Evolutionary conservation across 2,797 vertebrate genomes (phyloP), one percentile per base, ranked within the genome.

Genomic region (Coccyzus lansbergi): DNA sequence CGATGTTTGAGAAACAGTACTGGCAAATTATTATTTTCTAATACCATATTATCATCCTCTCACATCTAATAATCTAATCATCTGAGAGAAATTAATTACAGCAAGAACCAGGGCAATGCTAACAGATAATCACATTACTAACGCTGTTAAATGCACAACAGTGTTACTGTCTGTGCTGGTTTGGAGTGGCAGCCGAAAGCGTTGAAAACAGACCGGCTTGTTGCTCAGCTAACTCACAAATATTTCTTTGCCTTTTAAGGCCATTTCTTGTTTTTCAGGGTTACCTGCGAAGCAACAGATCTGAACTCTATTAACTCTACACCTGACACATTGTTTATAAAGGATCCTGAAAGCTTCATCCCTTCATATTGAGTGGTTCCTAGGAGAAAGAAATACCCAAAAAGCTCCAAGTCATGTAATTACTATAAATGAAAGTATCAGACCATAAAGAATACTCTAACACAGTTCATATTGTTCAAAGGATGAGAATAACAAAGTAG

Each of bases 1-100:
- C 0, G 38, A 14, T 3, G 28, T 52, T 31, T 44, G 33, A 2
- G 1, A 59, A 42, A 17, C 14, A 40, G 11, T 1, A 4, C 16
- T 9, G 29, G 24, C 52, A 67, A 26, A 26, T 0, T 1, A 12
- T 13, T 29, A 5, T 22, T 25, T 68, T 2, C 62, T 31, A 0
- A 42, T 10, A 5, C 38, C n/a, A 0, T 11, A 1, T 4, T 7
- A 9, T 7, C 55, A 60, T 10, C 46, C 42, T 15, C 46, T 51
- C 29, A 4, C 71, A 18, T 17, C 56, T 14, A 26, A 67, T 15
- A 28, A 14, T 10, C 1, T 15, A 46, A 4, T 40, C 4, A 18
- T 56, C n/a, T 8, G 33, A 48, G 46, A 12, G 46, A 11, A 56
- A 31, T 46, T 34, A 69, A 62, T 88, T 29, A 17, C 31, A 87